phyloP scores from a whole-genome alignment of 2,888 invertebrate species.

The Eupeodes luniger region DNA sequence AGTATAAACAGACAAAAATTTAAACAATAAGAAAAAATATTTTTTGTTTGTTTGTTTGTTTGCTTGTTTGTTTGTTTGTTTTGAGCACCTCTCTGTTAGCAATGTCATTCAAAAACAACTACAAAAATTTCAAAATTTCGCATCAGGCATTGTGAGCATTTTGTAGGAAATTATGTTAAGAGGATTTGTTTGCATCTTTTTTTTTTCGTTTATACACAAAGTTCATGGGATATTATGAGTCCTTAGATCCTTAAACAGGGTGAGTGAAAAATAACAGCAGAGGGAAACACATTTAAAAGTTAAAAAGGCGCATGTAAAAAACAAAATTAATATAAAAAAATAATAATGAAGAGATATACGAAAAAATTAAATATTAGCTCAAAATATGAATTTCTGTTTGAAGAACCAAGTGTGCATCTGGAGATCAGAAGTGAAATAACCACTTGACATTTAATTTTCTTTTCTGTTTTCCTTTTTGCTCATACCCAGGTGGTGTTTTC shows the following conservation, averaged over 20 bases:
- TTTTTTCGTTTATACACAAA: constrained; percentile 13
- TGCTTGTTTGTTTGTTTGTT: constrained; percentile 59
- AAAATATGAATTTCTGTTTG: constrained; percentile 47
- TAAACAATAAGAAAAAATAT: constrained; percentile 19
- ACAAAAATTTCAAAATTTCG: constrained; percentile 60
- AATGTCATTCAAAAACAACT: constrained; percentile 57
- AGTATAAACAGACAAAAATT: constrained; percentile 1
- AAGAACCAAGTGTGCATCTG: constrained; percentile 10
- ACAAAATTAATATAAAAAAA: constrained; percentile 38
- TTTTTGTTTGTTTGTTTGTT: constrained; percentile 56
- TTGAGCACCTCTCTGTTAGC: constrained; percentile 70
- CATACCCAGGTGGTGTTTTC: constrained; percentile 33
- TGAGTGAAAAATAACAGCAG: not conserved
- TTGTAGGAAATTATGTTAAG: constrained; percentile 69
- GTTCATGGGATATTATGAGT: constrained; percentile 14
- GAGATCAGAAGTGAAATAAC: constrained; percentile 47
- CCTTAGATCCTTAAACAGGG: not conserved
- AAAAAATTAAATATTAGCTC: constrained; percentile 62
- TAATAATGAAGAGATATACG: constrained; percentile 10
- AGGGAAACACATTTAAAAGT: constrained; percentile 37
- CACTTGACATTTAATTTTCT: constrained; percentile 68
- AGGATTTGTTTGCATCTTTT: constrained; percentile 65
- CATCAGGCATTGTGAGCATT: constrained; percentile 64
- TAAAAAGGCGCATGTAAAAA: constrained; percentile 45
- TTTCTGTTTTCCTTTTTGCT: constrained; percentile 31